A percentile compares a stretch with the other conserved stretches of the same genome.
phyloP scores from a whole-genome alignment of 2,888 invertebrate genomes.

The Galeruca laticollis region DNA sequence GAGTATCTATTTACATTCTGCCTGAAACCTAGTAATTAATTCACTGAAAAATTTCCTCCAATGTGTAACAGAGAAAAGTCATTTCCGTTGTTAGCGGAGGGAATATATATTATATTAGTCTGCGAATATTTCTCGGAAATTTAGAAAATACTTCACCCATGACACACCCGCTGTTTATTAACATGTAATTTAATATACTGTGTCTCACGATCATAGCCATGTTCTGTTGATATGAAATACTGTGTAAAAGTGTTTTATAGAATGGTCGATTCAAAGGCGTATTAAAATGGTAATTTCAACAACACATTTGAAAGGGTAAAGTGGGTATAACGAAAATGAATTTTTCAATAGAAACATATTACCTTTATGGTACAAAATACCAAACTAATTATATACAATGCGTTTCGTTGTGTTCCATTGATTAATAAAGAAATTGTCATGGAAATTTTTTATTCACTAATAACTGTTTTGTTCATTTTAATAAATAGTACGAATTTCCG shows the following conservation, averaged over 20 bases:
- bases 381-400: no score
- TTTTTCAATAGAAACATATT: no score
- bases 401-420: no score
- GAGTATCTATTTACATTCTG: not conserved
- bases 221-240: not conserved
- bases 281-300: not conserved
- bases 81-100: not conserved
- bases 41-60: not conserved
- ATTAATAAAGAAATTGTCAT: no score
- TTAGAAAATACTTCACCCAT: constrained; percentile 38
- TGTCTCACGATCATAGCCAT: constrained; percentile 17
- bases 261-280: not conserved
- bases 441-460: no score
- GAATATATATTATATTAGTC: constrained; percentile 20
- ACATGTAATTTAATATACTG: constrained; percentile 20
- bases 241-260: not conserved
- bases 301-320: no score
- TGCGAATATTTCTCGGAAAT: constrained; percentile 20
- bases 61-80: no score
- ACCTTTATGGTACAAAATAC: no score
- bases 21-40: not conserved
- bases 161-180: constrained; percentile 31
- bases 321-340: no score
- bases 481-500: no score
- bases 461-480: no score